A percentile compares a stretch with the other conserved stretches of the same genome.
phyloP scores from a whole-genome alignment of 2,888 invertebrate genomes.

The Ecdyonurus torrentis region DNA sequence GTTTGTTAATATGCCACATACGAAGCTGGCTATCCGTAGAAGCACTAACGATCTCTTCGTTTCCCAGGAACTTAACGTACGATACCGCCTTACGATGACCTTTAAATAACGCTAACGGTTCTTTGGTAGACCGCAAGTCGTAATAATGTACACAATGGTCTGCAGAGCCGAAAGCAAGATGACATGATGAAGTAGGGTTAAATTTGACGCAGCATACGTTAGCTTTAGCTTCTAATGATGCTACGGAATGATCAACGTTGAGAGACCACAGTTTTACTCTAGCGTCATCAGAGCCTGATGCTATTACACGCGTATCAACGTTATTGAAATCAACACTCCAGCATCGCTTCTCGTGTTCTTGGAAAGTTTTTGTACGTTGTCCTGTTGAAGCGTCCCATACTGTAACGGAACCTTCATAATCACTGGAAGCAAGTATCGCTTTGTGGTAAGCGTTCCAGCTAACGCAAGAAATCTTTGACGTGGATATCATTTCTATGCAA shows the following conservation, averaged over 20 bases:
- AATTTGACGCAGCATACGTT: slow-evolving; percentile 93
- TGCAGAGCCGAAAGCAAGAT: slow-evolving; percentile 89
- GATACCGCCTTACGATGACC: slow-evolving; percentile 90
- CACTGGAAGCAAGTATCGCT: slow-evolving; percentile 71
- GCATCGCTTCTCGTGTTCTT: slow-evolving; percentile 88
- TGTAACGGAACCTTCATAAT: slow-evolving; percentile 86
- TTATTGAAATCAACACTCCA: slow-evolving; percentile 95
- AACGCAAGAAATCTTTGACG: slow-evolving; percentile 86
- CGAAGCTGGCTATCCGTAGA: slow-evolving; percentile 83
- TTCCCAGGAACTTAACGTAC: slow-evolving; percentile 80
- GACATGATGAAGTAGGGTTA: slow-evolving; percentile 66
- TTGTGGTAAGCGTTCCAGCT: slow-evolving; percentile 90
- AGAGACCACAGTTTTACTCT: slow-evolving; percentile 85
- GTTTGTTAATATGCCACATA: slow-evolving; percentile 70
- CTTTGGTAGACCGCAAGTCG: slow-evolving; percentile 69
- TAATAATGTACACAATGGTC: slow-evolving; percentile 95
- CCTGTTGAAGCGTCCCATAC: slow-evolving; percentile 82
- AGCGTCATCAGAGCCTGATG: slow-evolving; percentile 85
- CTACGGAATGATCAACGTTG: slow-evolving; percentile 71
- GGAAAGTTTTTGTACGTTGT: slow-evolving; percentile 52
- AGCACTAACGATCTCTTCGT: slow-evolving; percentile 73
- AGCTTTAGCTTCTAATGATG: slow-evolving; percentile 79
- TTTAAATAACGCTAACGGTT: slow-evolving; percentile 64
- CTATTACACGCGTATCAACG: slow-evolving; percentile 74
- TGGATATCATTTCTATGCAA: slow-evolving; percentile 75